A percentile compares a stretch with the other conserved stretches of the same genome.
These are phyloP conservation scores for Scaptomyza cyrtandrae DNA, from an alignment of 2,888 invertebrate genomes.

Conservation along the genomic window DNA sequence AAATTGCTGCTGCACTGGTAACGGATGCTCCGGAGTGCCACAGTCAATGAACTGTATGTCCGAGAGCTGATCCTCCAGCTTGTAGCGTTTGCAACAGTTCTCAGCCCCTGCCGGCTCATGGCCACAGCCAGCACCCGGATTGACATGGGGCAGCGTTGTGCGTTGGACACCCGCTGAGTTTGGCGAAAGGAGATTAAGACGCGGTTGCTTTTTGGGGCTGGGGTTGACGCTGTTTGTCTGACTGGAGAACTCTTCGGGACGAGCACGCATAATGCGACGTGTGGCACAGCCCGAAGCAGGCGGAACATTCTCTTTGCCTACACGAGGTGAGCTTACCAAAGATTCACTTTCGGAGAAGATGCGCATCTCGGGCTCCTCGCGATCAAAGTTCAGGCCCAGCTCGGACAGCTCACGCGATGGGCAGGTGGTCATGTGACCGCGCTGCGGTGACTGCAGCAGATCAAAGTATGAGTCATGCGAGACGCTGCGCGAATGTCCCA, in stretches of 20 bases:
- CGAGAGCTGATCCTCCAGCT: conserved; percentile 91
- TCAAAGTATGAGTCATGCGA: conserved; percentile 98
- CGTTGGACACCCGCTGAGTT: conserved; percentile 66
- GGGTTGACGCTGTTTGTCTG: conserved; percentile 86
- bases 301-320: conserved; percentile 85
- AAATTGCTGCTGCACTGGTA: conserved; percentile 80
- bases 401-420: conserved; percentile 90
- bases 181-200: conserved; percentile 84
- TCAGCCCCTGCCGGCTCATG: conserved; percentile 83
- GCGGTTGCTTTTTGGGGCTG: conserved; percentile 87
- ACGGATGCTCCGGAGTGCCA: conserved; percentile 88
- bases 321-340: conserved; percentile 86
- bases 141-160: conserved; percentile 35
- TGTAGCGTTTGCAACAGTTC: conserved; percentile 87
- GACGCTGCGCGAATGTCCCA: conserved; percentile 88
- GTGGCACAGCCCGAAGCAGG: conserved; percentile 79
- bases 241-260: conserved; percentile 86
- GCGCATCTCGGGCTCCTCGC: conserved; percentile 93
- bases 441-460: conserved; percentile 84
- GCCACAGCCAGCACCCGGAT: conserved; percentile 60
- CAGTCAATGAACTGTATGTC: conserved; percentile 93
- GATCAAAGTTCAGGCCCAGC: conserved; percentile 92
- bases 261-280: conserved; percentile 85
- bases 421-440: conserved; percentile 83
- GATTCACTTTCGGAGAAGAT: conserved; percentile 96